Percentiles rank a stretch among this genome's conserved stretches.
phyloP scores from a whole-genome alignment of 1,140 invertebrate species.

The Globodera ellingtonae region DNA sequence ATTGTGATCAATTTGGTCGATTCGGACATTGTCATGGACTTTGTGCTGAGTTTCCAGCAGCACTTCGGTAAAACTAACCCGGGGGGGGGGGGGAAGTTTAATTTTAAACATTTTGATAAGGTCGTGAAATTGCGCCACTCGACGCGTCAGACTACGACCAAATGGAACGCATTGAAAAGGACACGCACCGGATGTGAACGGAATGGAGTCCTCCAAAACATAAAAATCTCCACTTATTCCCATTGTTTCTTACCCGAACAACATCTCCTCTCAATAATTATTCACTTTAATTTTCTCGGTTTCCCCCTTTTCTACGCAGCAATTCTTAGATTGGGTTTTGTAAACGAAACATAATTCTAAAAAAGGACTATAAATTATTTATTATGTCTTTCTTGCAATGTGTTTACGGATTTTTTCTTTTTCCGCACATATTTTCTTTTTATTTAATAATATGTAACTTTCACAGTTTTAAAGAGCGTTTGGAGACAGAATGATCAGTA shows the following conservation, averaged over 20 bases:
- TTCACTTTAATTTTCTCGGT: not conserved
- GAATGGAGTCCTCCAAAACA: not conserved
- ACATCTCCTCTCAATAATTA: not conserved
- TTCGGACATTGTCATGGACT: conserved; percentile 46
- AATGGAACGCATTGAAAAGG: conserved; percentile 44
- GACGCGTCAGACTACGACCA: conserved; percentile 50
- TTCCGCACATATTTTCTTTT: not conserved
- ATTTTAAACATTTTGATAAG: conserved; percentile 36
- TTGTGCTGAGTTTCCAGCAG: conserved; percentile 52
- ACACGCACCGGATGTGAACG: conserved; percentile 18
- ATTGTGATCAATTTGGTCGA: conserved; percentile 63
- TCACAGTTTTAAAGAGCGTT: not conserved
- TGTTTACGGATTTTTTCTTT: not conserved
- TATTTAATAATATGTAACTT: not conserved
- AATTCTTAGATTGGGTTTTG: not conserved
- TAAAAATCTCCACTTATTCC: not conserved
- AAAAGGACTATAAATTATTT: not conserved
- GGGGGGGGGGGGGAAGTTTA: too few relatives aligned
- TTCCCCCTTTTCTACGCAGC: not conserved
- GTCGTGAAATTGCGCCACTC: conserved; percentile 38
- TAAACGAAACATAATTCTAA: not conserved
- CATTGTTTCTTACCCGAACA: not conserved
- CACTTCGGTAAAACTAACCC: conserved; percentile 49
- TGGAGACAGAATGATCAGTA: conserved; percentile 8
- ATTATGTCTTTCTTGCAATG: not conserved